Conservation (phyloP, 2,113 vertebrate species). For the Perognathus longimembris region DNA sequence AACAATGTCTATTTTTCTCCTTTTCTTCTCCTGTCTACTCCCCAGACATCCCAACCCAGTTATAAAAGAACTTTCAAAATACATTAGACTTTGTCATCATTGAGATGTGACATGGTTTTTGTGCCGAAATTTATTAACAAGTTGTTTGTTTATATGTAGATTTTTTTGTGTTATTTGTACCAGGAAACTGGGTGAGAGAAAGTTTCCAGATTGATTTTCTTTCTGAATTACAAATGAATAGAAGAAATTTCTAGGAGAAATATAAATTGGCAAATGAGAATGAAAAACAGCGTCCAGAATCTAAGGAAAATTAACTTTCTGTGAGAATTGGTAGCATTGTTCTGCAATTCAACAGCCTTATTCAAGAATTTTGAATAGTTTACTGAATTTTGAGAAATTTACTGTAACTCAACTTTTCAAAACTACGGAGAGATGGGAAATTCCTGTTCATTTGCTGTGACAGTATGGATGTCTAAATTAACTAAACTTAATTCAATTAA, state of each 20-base stretch:
- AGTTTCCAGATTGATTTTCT: constrained; percentile 45
- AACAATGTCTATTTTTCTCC: constrained; percentile 57
- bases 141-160: constrained; percentile 12
- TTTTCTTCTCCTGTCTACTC: neutral
- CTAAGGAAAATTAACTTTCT: constrained; percentile 46
- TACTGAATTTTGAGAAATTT: neutral
- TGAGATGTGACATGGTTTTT: constrained; percentile 49
- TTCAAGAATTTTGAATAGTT: neutral
- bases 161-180: constrained; percentile 59
- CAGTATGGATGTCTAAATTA: neutral
- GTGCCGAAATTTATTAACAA: constrained; percentile 65
- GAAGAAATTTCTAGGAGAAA: constrained; percentile 15
- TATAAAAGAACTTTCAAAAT: constrained; percentile 68
- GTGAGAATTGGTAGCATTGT: constrained; percentile 30
- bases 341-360: neutral
- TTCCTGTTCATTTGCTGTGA: neutral
- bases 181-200: constrained; percentile 17
- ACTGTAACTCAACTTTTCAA: neutral
- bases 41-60: constrained; percentile 15
- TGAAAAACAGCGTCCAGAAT: neutral
- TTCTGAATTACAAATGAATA: constrained; percentile 36
- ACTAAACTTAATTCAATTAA: constrained; percentile 3
- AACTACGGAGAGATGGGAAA: neutral
- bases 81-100: constrained; percentile 62
- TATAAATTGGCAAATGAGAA: constrained; percentile 3